phyloP scores from a whole-genome alignment of 1,140 invertebrate genomes.

The Matsumurasca onukii region DNA sequence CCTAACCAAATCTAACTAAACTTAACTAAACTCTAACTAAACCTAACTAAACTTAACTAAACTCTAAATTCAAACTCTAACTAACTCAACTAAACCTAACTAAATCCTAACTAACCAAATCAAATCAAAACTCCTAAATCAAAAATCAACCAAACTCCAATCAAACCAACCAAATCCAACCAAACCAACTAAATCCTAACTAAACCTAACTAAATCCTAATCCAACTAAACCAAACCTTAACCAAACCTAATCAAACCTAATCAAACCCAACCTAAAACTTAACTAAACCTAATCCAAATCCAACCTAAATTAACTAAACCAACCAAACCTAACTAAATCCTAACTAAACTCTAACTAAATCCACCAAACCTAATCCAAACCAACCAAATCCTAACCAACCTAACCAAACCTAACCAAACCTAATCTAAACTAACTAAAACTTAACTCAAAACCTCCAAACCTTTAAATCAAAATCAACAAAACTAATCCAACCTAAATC shows the following conservation, averaged over 20 bases:
- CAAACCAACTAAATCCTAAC: constrained; percentile 30
- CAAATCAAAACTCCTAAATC: constrained; percentile 38
- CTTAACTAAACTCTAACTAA: constrained; percentile 37
- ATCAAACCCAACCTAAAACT: constrained; percentile 18
- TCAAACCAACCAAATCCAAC: constrained; percentile 39
- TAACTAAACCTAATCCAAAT: background rate
- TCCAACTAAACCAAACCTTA: constrained; percentile 38
- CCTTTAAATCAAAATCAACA: constrained; percentile 39
- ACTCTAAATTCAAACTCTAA: constrained; percentile 37
- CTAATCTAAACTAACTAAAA: constrained; percentile 36
- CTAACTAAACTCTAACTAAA: background rate
- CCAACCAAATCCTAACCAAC: constrained; percentile 13
- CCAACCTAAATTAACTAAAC: constrained; percentile 27
- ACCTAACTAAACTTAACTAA: constrained; percentile 40
- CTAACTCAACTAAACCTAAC: constrained; percentile 41
- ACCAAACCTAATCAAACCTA: constrained; percentile 34
- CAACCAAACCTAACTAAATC: constrained; percentile 36
- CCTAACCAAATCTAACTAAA: constrained; percentile 35
- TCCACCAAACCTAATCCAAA: constrained; percentile 37
- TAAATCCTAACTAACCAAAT: constrained; percentile 40
- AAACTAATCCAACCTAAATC: constrained; percentile 39
- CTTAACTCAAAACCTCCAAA: constrained; percentile 39
- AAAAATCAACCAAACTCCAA: constrained; percentile 40
- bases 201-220: constrained; percentile 33
- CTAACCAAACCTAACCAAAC: constrained; percentile 19